These are phyloP conservation scores for Ectemnius continuus DNA, from an alignment of 2,888 invertebrate species.

Conservation along the genomic window DNA sequence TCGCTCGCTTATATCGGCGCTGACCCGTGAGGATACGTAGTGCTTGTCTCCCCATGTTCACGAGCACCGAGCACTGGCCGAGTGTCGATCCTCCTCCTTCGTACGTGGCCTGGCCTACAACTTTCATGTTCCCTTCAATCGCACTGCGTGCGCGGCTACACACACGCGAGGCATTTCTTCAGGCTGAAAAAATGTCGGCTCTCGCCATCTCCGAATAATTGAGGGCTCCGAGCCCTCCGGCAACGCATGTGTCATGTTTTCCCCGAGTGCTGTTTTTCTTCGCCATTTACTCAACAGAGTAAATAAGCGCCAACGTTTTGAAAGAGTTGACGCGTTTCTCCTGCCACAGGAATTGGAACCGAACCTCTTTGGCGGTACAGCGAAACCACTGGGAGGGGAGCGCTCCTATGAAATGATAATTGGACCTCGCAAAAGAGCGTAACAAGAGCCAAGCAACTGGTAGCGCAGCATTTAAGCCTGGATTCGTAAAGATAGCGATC, in stretches of 20 bases:
- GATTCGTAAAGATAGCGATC: constrained; percentile 34
- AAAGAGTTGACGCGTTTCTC: too few relatives aligned
- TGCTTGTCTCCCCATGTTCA: background rate
- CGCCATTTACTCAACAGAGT: constrained; percentile 9
- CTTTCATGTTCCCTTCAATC: constrained; percentile 17
- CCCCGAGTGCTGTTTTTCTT: constrained; percentile 26
- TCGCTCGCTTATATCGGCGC: constrained; percentile 6
- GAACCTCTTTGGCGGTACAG: too few relatives aligned
- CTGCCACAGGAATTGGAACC: too few relatives aligned
- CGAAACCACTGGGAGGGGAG: too few relatives aligned
- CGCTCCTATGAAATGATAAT: too few relatives aligned
- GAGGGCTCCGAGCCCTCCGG: constrained; percentile 34
- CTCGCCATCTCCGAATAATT: constrained; percentile 50
- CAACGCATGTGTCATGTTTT: too few relatives aligned
- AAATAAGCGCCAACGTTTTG: constrained; percentile 18
- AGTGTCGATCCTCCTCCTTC: constrained; percentile 7
- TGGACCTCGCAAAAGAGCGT: too few relatives aligned
- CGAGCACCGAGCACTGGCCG: constrained; percentile 11
- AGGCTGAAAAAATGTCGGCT: constrained; percentile 47
- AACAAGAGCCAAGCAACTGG: too few relatives aligned
- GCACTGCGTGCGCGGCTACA: constrained; percentile 23
- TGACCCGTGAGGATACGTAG: constrained; percentile 1
- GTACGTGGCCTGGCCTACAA: constrained; percentile 33
- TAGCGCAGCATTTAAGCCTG: constrained; percentile 39
- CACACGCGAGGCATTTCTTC: constrained; percentile 25